These are phyloP conservation scores for Cryptotis parvus DNA, from an alignment of 2,113 vertebrate species.

Conservation along the genomic window DNA sequence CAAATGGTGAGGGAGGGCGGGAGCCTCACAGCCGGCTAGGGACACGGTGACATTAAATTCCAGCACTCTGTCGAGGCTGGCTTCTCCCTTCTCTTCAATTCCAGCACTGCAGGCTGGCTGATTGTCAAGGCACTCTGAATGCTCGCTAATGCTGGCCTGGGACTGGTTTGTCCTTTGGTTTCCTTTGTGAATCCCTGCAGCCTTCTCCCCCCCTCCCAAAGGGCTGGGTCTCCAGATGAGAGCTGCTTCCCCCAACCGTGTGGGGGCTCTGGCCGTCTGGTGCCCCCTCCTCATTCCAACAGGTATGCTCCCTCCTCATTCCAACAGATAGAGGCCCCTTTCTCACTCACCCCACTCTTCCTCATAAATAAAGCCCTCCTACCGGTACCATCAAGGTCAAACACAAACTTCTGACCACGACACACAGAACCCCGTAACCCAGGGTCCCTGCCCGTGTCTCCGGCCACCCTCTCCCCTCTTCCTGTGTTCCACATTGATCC, in stretches of 20 bases:
- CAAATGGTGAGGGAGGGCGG: neutral
- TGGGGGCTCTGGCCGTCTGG: neutral
- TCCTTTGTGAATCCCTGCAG: neutral
- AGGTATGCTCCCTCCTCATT: neutral
- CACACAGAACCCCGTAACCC: neutral
- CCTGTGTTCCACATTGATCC: neutral
- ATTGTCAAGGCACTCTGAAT: neutral
- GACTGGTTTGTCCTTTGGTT: neutral
- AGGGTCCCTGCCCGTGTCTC: neutral
- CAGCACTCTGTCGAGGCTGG: neutral
- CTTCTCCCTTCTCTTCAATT: neutral
- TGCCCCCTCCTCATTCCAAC: neutral
- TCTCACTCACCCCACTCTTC: neutral
- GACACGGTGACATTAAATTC: neutral
- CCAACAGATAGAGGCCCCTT: neutral
- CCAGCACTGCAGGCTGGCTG: neutral
- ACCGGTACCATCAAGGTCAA: slow-evolving; percentile 20
- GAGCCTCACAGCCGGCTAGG: neutral
- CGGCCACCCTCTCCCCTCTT: neutral
- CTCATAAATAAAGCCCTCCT: neutral
- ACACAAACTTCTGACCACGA: neutral
- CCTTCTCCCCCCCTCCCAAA: neutral
- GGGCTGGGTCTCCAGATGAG: neutral
- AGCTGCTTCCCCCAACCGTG: neutral
- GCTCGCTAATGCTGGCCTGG: neutral